Evolutionary conservation across 2,797 vertebrate species (phyloP).

Genomic region (Distichodus sexfasciatus): DNA sequence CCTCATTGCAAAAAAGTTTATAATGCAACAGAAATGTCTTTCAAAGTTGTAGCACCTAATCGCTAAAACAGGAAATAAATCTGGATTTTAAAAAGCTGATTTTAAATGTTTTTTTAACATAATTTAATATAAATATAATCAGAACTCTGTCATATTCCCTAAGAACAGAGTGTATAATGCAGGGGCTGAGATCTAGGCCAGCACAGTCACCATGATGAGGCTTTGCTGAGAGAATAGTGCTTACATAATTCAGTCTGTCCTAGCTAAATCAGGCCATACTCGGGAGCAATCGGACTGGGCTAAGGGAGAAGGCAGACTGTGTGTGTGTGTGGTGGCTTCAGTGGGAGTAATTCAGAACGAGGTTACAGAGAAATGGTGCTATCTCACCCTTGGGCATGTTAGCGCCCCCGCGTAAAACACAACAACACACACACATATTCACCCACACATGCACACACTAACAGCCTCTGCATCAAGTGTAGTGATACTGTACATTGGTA

Average conservation of each 20-base stretch:
- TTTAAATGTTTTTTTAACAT: no score
- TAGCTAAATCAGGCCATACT: constrained; percentile 39
- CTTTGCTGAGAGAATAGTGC: constrained; percentile 28
- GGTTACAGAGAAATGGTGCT: constrained; percentile 25
- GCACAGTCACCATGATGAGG: constrained; percentile 24
- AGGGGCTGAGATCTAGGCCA: constrained; percentile 1
- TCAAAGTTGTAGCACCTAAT: no score
- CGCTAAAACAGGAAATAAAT: no score
- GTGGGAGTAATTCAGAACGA: constrained; percentile 44
- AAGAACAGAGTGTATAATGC: background rate
- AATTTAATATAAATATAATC: background rate
- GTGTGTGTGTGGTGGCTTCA: background rate
- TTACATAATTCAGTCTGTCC: constrained; percentile 58
- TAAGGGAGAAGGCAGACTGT: constrained; percentile 33
- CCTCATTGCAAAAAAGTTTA: no score
- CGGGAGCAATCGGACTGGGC: constrained; percentile 29
- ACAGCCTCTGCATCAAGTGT: constrained; percentile 27
- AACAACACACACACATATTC: constrained; percentile 14
- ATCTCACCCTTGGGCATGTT: constrained; percentile 28
- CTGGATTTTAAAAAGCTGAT: no score
- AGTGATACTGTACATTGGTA: background rate
- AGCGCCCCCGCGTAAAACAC: constrained; percentile 3
- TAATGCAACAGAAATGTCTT: no score
- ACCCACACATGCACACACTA: constrained; percentile 11
- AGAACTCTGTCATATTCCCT: background rate